Base-by-base conservation (phyloP, 2,797 vertebrate species). In the Ctenopoma multispine region DNA sequence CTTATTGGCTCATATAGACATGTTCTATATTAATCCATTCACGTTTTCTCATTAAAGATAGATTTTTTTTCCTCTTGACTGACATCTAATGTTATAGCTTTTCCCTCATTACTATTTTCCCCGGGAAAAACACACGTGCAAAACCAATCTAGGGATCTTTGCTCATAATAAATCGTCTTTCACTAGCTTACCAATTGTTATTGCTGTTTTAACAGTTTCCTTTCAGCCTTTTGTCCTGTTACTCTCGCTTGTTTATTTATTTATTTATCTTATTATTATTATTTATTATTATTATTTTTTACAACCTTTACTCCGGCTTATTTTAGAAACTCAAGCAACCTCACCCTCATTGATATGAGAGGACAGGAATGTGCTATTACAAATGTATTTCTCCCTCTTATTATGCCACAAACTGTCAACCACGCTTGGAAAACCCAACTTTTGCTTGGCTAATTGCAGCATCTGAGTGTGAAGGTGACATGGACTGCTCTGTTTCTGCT, bases 41-140 rank as follows among this genome's bases (percentile, higher is more conserved):
- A 49, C 6, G 15, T 27, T 50, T 5, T 49, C 15, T 62, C 20
- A 46, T 64, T 54, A 50, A 49, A n/a, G n/a, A 63, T 7, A 40
- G 7, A 57, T 72, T 34, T 48, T n/a, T 43, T 23, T 55, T 44
- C 7, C 12, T 10, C 1, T 1, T 27, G 27, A 15, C 4, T 31
- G 29, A 47, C 31, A 29, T 34, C 14, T 55, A 8, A 38, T 13
- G 7, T 11, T 17, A n/a, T 53, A n/a, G 18, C 31, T 3, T 14
- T 13, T 3, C 6, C 20, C 21, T 71, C 43, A 50, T 54, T 44
- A 23, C 1, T 31, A 44, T 34, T 18, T 20, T 17, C 17, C 13
- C 7, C 4, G 2, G 13, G 7, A 56, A 38, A 34, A 31, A 47
- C 14, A 61, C 17, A 23, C 6, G 14, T 29, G 18, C n/a, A 5